Evolutionary conservation across 2,113 vertebrate genomes (phyloP).

Genomic region (Ptilonorhynchus violaceus): DNA sequence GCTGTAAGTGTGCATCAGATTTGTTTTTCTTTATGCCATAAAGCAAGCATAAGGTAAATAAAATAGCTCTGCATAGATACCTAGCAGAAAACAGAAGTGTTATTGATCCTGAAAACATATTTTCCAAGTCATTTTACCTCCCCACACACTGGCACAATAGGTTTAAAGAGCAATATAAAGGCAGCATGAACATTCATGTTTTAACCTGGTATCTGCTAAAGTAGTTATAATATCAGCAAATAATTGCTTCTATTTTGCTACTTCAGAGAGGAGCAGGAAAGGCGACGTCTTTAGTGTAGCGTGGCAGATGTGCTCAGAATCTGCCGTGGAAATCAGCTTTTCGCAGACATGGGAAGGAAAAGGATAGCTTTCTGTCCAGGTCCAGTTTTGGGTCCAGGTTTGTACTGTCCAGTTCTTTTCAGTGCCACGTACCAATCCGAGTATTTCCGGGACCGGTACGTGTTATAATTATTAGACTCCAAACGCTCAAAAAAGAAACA

Average conservation of each 20-base stretch:
- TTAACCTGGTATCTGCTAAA: constrained; percentile 14
- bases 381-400: constrained; percentile 89
- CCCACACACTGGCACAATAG: neutral
- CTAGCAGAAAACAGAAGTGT: neutral
- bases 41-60: constrained; percentile 44
- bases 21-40: constrained; percentile 15
- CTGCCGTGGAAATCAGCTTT: constrained; percentile 74
- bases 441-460: constrained; percentile 94
- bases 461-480: constrained; percentile 98
- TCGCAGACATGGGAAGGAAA: constrained; percentile 96
- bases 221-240: constrained; percentile 16
- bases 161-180: neutral
- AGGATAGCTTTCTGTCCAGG: constrained; percentile 97
- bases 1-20: neutral
- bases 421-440: constrained; percentile 94
- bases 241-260: constrained; percentile 1
- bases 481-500: constrained; percentile 94
- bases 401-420: constrained; percentile 94
- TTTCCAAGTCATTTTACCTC: neutral
- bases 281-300: neutral
- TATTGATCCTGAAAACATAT: neutral
- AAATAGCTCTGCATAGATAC: neutral
- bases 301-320: neutral
- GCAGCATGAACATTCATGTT: neutral
- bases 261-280: neutral